Conservation (phyloP, 2,797 vertebrate species). For the Poeciliopsis infans region DNA sequence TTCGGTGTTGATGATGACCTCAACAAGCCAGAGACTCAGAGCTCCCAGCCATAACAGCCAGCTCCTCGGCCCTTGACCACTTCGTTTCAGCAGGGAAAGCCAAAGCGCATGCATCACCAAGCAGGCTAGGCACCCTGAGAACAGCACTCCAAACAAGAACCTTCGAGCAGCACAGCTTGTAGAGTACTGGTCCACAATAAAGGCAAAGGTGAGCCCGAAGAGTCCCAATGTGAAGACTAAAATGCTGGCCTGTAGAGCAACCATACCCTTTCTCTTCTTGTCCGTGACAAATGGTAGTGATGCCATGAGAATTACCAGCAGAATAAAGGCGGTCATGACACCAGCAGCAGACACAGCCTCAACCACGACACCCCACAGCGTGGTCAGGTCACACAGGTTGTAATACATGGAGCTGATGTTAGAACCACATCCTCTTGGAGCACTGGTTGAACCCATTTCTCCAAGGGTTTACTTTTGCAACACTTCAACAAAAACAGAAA, state of each 20-base stretch:
- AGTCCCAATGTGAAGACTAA: constrained; percentile 88
- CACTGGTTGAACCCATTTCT: constrained; percentile 55
- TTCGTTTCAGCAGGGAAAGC: constrained; percentile 82
- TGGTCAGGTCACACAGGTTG: constrained; percentile 88
- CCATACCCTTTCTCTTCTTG: constrained; percentile 83
- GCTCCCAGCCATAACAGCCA: constrained; percentile 85
- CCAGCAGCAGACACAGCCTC: constrained; percentile 86
- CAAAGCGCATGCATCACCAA: constrained; percentile 86
- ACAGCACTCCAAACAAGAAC: constrained; percentile 92
- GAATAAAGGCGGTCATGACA: constrained; percentile 82
- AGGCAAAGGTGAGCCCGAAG: constrained; percentile 90
- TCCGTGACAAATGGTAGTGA: constrained; percentile 86
- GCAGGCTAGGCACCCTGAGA: constrained; percentile 88
- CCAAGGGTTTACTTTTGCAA: background rate
- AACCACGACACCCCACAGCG: constrained; percentile 87
- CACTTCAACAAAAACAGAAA: constrained; percentile 22
- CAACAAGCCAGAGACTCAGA: constrained; percentile 85
- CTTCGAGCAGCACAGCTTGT: constrained; percentile 86
- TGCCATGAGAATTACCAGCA: constrained; percentile 85
- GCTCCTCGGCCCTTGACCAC: constrained; percentile 76
- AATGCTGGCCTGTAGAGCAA: constrained; percentile 86
- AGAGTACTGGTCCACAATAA: constrained; percentile 84
- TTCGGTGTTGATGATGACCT: constrained; percentile 92
- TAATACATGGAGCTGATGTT: constrained; percentile 83
- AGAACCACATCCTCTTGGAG: constrained; percentile 78